Percentiles rank a stretch among this genome's conserved stretches.
Conservation (phyloP, 2,113 vertebrate genomes). For the Hydrochoerus hydrochaeris region DNA sequence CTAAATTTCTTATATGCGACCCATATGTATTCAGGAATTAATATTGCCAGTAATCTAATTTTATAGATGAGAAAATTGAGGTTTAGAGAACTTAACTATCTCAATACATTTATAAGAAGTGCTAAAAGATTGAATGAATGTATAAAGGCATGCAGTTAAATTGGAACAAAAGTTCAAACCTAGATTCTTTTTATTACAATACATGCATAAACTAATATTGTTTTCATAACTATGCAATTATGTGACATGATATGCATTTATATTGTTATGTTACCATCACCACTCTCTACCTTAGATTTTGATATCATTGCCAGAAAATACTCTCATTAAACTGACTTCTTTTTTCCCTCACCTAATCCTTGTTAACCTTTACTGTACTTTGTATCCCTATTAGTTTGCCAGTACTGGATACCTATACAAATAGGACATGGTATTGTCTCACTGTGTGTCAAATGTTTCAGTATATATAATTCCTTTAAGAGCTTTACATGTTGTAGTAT, state of each 20-base stretch:
- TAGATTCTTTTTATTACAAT: neutral
- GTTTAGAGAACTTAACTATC: neutral
- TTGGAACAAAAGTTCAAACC: neutral
- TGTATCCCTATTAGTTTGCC: neutral
- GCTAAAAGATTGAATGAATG: neutral
- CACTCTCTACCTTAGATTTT: neutral
- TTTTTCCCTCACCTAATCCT: no score
- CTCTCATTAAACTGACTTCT: neutral
- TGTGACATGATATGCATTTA: neutral
- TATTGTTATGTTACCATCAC: neutral
- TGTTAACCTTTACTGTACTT: neutral
- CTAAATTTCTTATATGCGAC: neutral
- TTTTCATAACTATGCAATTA: neutral
- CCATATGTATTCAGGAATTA: neutral
- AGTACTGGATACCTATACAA: neutral
- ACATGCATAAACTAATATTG: neutral
- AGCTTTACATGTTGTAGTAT: neutral
- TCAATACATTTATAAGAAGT: neutral
- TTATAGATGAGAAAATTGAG: slow-evolving; percentile 3
- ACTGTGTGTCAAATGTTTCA: neutral
- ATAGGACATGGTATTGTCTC: neutral
- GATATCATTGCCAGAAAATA: neutral
- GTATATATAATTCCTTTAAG: neutral
- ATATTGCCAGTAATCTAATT: neutral
- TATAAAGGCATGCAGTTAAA: neutral